These are phyloP conservation scores for Enteromius viviparus DNA, from an alignment of 2,797 vertebrate species.

Conservation along the genomic window DNA sequence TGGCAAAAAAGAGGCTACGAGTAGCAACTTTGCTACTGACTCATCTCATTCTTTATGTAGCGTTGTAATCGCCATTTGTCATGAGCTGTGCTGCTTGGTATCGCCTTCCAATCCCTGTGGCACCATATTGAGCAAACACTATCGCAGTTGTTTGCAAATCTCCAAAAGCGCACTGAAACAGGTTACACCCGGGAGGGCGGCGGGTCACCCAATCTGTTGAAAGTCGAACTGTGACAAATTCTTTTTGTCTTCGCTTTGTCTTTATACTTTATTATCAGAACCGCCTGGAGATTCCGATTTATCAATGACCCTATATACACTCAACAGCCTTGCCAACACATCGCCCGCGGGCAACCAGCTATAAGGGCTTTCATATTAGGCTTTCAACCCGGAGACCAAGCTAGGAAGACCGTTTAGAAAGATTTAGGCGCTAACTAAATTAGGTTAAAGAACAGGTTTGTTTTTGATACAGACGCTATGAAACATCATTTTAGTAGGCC, in stretches of 20 bases:
- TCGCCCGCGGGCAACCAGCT: slow-evolving; percentile 73
- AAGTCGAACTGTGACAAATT: slow-evolving; percentile 81
- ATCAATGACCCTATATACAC: slow-evolving; percentile 77
- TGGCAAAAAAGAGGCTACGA: not conserved
- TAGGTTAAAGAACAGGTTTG: not conserved
- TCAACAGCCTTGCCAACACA: slow-evolving; percentile 68
- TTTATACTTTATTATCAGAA: slow-evolving; percentile 81
- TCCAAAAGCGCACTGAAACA: slow-evolving; percentile 45
- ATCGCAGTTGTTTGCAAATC: slow-evolving; percentile 56
- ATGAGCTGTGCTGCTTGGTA: slow-evolving; percentile 37
- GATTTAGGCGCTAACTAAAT: not conserved
- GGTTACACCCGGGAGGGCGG: slow-evolving; percentile 54
- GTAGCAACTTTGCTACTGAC: slow-evolving; percentile 32
- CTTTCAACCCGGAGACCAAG: slow-evolving; percentile 15
- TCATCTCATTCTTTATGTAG: slow-evolving; percentile 51
- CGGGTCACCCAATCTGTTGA: slow-evolving; percentile 73
- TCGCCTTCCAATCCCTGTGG: slow-evolving; percentile 36
- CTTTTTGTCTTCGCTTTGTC: slow-evolving; percentile 81
- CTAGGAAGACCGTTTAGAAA: not conserved
- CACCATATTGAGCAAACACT: slow-evolving; percentile 42
- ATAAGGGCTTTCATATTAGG: slow-evolving; percentile 69
- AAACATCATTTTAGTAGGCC: too few species aligned
- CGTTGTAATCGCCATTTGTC: slow-evolving; percentile 53
- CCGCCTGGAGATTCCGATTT: slow-evolving; percentile 81
- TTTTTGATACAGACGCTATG: not conserved